A percentile compares a stretch with the other conserved stretches of the same genome.
phyloP scores from a whole-genome alignment of 2,888 invertebrate species.

The Tuta absoluta region DNA sequence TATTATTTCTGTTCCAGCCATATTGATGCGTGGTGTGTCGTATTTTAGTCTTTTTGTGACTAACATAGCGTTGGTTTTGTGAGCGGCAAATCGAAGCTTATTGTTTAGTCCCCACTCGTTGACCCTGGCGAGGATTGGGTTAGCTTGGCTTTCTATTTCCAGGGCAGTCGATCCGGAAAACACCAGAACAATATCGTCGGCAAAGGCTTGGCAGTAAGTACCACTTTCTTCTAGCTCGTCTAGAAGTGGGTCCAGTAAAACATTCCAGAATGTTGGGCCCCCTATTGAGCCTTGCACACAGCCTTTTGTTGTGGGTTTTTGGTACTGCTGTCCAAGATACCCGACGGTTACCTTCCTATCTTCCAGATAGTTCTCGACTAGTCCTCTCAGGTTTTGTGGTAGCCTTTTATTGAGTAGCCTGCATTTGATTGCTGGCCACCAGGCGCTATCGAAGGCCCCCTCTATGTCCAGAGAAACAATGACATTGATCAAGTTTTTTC shows the following conservation, averaged over 20 bases:
- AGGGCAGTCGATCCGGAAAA: not conserved
- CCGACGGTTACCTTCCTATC: not conserved
- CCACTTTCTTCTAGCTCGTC: not conserved
- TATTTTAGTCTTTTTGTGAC: not conserved
- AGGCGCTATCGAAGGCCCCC: too few species aligned
- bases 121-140: not conserved
- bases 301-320: not conserved
- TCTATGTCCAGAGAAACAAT: too few species aligned
- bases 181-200: not conserved
- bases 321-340: too few species aligned
- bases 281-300: not conserved
- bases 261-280: not conserved
- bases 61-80: not conserved
- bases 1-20: constrained; percentile 23
- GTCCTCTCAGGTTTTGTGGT: not conserved
- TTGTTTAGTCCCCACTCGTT: too few species aligned
- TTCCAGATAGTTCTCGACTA: not conserved
- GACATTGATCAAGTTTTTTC: not conserved
- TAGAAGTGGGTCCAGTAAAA: not conserved
- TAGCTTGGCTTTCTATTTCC: not conserved
- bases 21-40: constrained; percentile 6
- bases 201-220: not conserved
- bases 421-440: constrained; percentile 28
- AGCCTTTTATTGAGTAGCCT: constrained; percentile 5
- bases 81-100: too few species aligned